These are phyloP conservation scores for Leptinotarsa haldemani DNA, from an alignment of 2,888 invertebrate species.

Conservation along the genomic window DNA sequence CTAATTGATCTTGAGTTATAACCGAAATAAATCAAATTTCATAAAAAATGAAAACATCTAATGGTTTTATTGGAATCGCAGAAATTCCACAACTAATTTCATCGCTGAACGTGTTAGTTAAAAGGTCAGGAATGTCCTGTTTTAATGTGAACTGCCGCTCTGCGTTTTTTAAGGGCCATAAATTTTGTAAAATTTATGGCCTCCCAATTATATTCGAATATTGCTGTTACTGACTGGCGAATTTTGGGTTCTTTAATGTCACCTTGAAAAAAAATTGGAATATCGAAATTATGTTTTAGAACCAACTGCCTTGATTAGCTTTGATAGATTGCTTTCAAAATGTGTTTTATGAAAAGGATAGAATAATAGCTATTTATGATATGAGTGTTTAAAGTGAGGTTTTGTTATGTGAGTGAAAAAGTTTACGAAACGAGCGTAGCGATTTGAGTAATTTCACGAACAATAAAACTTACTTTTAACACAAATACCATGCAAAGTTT, in stretches of 20 bases:
- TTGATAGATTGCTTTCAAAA: not conserved
- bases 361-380: no score
- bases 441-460: no score
- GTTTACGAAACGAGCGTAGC: no score
- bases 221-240: constrained; percentile 15
- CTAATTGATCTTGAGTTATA: constrained; percentile 44
- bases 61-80: constrained; percentile 27
- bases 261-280: constrained; percentile 3
- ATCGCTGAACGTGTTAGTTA: constrained; percentile 17
- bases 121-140: constrained; percentile 23
- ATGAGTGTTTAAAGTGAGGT: no score
- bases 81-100: constrained; percentile 31
- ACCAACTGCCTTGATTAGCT: not conserved
- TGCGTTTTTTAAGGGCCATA: constrained; percentile 46
- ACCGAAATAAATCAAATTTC: constrained; percentile 42
- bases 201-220: constrained; percentile 25
- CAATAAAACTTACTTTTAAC: no score
- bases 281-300: not conserved
- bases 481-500: no score
- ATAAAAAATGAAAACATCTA: constrained; percentile 33
- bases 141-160: constrained; percentile 12
- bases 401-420: no score
- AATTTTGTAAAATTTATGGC: constrained; percentile 55
- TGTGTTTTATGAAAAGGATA: no score
- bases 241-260: constrained; percentile 19